These are phyloP conservation scores for Axea sp. DNA, from an alignment of 2,888 invertebrate genomes.

Conservation along the genomic window DNA sequence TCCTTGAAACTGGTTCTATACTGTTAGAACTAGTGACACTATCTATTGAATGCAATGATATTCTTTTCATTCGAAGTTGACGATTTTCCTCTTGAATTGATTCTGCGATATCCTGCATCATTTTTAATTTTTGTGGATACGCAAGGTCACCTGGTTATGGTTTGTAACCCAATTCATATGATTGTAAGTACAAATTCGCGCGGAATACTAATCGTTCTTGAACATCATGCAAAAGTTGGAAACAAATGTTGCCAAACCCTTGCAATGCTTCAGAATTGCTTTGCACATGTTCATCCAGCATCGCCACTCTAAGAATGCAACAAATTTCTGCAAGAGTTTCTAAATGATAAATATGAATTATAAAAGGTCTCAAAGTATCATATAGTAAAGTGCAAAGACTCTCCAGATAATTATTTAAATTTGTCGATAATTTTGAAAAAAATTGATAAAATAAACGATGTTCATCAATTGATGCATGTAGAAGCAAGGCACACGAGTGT, in stretches of 20 bases:
- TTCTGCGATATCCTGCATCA: constrained; percentile 91
- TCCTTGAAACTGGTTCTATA: constrained; percentile 70
- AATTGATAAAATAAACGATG: constrained; percentile 94
- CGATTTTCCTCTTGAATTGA: constrained; percentile 75
- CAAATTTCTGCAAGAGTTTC: constrained; percentile 98
- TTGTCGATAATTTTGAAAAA: constrained; percentile 85
- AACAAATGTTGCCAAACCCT: constrained; percentile 88
- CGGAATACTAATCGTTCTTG: constrained; percentile 98
- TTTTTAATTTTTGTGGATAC: constrained; percentile 97
- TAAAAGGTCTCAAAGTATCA: constrained; percentile 94
- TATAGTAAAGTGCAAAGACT: constrained; percentile 93
- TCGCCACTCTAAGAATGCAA: constrained; percentile 93
- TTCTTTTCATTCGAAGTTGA: constrained; percentile 73
- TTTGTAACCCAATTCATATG: constrained; percentile 92
- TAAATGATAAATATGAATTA: constrained; percentile 97
- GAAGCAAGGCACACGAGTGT: constrained; percentile 92
- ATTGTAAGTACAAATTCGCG: constrained; percentile 94
- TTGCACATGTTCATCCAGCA: constrained; percentile 94
- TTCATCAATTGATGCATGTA: constrained; percentile 97
- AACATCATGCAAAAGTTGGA: constrained; percentile 94
- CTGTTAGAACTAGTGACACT: constrained; percentile 62
- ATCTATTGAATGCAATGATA: constrained; percentile 74
- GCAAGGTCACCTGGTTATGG: constrained; percentile 97
- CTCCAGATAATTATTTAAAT: constrained; percentile 89
- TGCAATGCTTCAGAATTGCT: constrained; percentile 87